phyloP scores from a whole-genome alignment of 2,797 vertebrate species.

The Malurus leucopterus region DNA sequence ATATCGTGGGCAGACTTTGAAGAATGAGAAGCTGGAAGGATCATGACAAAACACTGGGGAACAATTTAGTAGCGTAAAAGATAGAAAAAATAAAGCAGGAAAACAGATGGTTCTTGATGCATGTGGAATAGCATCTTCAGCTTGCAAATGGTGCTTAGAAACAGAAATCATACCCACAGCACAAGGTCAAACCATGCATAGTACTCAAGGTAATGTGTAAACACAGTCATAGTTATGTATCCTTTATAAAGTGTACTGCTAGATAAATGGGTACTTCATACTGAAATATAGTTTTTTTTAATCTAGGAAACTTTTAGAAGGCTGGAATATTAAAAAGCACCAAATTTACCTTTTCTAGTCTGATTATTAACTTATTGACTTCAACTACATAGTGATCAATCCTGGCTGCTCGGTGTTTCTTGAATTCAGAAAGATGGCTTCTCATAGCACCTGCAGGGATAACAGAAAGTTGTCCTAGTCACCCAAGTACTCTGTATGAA shows the following conservation, averaged over 20 bases:
- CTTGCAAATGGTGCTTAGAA: not conserved
- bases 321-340: not conserved
- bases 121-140: not conserved
- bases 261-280: not conserved
- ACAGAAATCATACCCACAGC: not conserved
- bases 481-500: not conserved
- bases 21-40: not conserved
- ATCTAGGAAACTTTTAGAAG: not conserved
- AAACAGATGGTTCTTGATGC: not conserved
- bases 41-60: not conserved
- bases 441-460: slow-evolving; percentile 79
- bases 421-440: slow-evolving; percentile 91
- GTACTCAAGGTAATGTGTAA: not conserved
- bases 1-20: not conserved
- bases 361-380: slow-evolving; percentile 96
- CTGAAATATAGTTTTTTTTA: not conserved
- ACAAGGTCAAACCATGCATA: not conserved
- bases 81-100: not conserved
- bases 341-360: slow-evolving; percentile 90
- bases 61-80: not conserved
- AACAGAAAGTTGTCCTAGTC: not conserved
- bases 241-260: not conserved
- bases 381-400: slow-evolving; percentile 98
- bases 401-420: slow-evolving; percentile 91
- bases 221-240: not conserved